Base-by-base conservation (phyloP, 2,888 invertebrate species). In the Pristionchus japonicus region DNA sequence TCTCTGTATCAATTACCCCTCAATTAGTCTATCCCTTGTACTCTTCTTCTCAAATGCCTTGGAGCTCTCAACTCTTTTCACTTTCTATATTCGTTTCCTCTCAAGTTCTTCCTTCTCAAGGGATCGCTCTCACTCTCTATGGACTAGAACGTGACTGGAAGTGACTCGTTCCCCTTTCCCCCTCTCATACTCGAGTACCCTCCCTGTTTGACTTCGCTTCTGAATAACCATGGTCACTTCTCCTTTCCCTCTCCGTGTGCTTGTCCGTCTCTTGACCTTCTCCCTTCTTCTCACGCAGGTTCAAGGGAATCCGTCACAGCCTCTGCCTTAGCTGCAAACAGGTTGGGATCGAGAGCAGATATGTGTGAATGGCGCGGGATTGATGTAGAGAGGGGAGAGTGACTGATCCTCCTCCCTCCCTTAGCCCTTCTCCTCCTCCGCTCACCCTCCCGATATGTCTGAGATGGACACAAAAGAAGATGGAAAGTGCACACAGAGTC, bases 351-450 rank as follows among this genome's bases (percentile, higher is more conserved):
- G 49, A 52, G 82, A 49, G 49, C 9, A 83, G 52, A 83, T 83
- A 83, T 83, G 82, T 83, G 82, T 83, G 85, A 85, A 57, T 82
- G 52, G 31, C 77, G 31, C 77, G 77, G 43, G 77, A 77, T 77
- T 43, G 77, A 77, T 43, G 77, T 7, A n/a, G 23, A 23, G 64
- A 23, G 6, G 77, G 11, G 77, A 70, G 77, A 77, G 77, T 43
- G 77, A 47, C 77, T 77, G 43, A 85, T 67, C 49, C 86, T 31
- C 40, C 61, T 23, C 70, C 31, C 49, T 27, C 70, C 52, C 86
- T 70, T 31, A 47, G 61, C 49, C 40, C 23, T 20, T 27, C 64
- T 43, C 64, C 64, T n/a, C 43, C 61, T n/a, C 34, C 83, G 40
- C 37, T 83, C 83, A 34, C 34, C 43, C 64, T n/a, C 40, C 82